Evolutionary conservation across 2,888 invertebrate species (phyloP), one percentile per base, ranked within the genome.

Genomic region (Perizoma flavofasciatum): DNA sequence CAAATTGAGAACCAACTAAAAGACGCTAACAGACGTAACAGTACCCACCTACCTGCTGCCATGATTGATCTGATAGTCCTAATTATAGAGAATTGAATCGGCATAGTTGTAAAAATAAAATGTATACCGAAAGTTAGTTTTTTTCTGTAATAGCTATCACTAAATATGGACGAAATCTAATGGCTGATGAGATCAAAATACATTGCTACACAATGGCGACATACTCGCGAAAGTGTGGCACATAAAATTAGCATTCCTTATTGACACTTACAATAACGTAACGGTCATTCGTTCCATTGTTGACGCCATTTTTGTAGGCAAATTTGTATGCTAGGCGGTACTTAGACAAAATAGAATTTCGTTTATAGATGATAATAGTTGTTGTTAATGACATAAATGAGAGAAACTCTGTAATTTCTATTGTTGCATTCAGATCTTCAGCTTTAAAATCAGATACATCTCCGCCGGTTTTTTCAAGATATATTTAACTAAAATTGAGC

Each of bases 171-270:
- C 22, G 22, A 22, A 22, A 22, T 22, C 22, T 22, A 22, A 22
- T 22, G 22, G 22, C 22, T 22, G 22, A 22, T 22, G 22, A 22
- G 22, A 22, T 22, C 3, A 3, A 22, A 22, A 22, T 22, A 37
- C 7, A 10, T 32, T 53, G 44, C 10, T 11, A 22, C 32, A 50
- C 49, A 55, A 59, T 53, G 41, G 34, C 40, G 49, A 22, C 46
- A 35, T 45, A 9, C 59, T 46, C 60, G 72, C 64, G 75, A 77
- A 77, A 77, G 78, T 72, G 56, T 60, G 68, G 65, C 68, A 73
- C 70, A 72, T 69, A 44, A 66, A 73, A 79, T 79, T 76, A 75
- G 72, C 72, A 78, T 79, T 77, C 74, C 59, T 54, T 57, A 64
- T 70, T 74, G 71, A 70, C 71, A 73, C 63, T 59, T 54, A 61